Conservation (phyloP, 2,888 invertebrate species). For the Ormia ochracea region DNA sequence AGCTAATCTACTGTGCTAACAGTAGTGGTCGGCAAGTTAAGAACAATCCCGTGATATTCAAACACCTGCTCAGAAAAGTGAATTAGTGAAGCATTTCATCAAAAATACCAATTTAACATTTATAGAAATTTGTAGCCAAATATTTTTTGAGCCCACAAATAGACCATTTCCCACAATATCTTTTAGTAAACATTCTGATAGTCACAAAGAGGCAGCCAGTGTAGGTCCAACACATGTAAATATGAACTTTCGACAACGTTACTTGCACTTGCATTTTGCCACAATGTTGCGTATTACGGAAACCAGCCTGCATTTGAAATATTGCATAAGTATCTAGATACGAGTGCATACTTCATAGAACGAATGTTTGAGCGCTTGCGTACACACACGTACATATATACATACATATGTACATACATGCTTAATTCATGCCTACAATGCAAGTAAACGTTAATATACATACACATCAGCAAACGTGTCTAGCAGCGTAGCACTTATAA, state of each 20-base stretch:
- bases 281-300: conserved; percentile 56
- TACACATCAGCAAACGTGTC: no score
- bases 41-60: no score
- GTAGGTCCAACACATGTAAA: not conserved
- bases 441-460: no score
- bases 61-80: no score
- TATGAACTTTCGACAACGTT: not conserved
- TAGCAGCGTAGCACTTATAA: no score
- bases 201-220: not conserved
- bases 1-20: no score
- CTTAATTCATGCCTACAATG: no score
- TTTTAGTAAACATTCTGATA: conserved; percentile 10
- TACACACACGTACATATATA: not conserved
- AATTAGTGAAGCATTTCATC: conserved; percentile 7
- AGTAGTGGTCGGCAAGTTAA: no score
- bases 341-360: not conserved
- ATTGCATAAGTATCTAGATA: conserved; percentile 19
- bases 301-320: conserved; percentile 41
- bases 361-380: not conserved
- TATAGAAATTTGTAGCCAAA: conserved; percentile 44
- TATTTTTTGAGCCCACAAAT: conserved; percentile 32
- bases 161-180: conserved; percentile 41
- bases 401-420: not conserved
- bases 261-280: conserved; percentile 28
- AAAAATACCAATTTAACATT: conserved; percentile 48